Base-by-base conservation (phyloP, 2,797 vertebrate genomes). In the Dryobates pubescens region DNA sequence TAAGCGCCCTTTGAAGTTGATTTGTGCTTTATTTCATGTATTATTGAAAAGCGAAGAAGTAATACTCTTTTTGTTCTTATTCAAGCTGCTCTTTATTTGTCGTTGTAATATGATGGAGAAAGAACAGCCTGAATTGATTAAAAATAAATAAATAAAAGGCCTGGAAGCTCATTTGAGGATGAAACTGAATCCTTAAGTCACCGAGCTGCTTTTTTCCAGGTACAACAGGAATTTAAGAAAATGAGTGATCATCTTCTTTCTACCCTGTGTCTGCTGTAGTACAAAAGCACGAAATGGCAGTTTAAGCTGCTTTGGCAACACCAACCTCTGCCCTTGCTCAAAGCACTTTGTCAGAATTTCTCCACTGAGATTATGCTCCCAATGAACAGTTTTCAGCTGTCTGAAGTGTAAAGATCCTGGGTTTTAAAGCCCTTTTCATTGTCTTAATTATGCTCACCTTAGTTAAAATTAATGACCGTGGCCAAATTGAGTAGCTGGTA, bases 61-160 rank as follows among this genome's bases (percentile, higher is more conserved):
- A 76, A 92, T 94, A 94, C 82, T 91, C 77, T 76, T 95, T 92
- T 86, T 90, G 89, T 94, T 95, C 92, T 93, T 94, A 86, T 71
- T 94, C 93, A 96, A 93, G 93, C 96, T 93, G 94, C 91, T 94
- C 94, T 94, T 78, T 94, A 87, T 95, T 94, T 96, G 92, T 92
- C 87, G 51, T 78, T 86, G 87, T 93, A 95, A 71, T 94, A 36
- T 92, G 96, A 88, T 90, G 91, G 92, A 82, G 93, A 96, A 84
- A 73, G 95, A 88, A 91, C 95, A 88, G 87, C 90, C 90, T 96
- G 93, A 94, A 89, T 68, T 90, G 80, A 88, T 95, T 96, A 93
- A 93, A 95, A 95, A 93, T 95, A 96, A 96, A 95, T 94, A 95
- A 96, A 94, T 94, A 95, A 93, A 93, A 86, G 93, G 86, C 84